phyloP scores from a whole-genome alignment of 2,797 vertebrate genomes.

The Gymnopithys bicolor region DNA sequence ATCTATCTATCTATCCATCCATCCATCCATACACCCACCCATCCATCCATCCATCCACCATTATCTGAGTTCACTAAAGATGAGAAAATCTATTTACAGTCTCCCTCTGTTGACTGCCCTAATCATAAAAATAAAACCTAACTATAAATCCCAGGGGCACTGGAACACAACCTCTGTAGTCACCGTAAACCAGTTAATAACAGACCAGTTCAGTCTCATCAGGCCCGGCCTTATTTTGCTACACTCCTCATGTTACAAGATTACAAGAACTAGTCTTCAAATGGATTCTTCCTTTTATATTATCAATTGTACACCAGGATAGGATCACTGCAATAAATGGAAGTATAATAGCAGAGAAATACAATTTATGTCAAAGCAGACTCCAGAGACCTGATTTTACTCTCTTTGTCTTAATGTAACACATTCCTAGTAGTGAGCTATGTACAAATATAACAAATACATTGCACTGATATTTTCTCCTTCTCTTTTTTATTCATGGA shows the following conservation, averaged over 20 bases:
- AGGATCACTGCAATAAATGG: background rate
- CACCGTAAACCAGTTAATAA: background rate
- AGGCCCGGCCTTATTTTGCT: background rate
- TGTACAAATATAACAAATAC: background rate
- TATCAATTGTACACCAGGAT: background rate
- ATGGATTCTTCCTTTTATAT: background rate
- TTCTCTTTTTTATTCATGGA: background rate
- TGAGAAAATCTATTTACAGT: background rate
- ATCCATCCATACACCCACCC: too few species aligned
- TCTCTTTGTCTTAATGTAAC: background rate
- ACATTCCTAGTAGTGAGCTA: background rate
- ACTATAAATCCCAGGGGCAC: background rate
- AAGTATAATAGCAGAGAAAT: background rate
- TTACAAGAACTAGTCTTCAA: background rate
- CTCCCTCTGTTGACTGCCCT: background rate
- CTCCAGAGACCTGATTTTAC: background rate
- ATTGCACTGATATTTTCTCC: background rate
- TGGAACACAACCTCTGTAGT: background rate
- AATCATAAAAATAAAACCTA: slow-evolving; percentile 10
- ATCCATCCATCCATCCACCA: background rate
- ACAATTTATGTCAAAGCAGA: background rate
- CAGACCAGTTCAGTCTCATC: background rate
- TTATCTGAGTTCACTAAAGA: background rate
- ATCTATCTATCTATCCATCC: too few species aligned
- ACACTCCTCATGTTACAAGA: background rate